Evolutionary conservation across 2,797 vertebrate genomes (phyloP), one percentile per base, ranked within the genome.

Genomic region (Gila robusta): DNA sequence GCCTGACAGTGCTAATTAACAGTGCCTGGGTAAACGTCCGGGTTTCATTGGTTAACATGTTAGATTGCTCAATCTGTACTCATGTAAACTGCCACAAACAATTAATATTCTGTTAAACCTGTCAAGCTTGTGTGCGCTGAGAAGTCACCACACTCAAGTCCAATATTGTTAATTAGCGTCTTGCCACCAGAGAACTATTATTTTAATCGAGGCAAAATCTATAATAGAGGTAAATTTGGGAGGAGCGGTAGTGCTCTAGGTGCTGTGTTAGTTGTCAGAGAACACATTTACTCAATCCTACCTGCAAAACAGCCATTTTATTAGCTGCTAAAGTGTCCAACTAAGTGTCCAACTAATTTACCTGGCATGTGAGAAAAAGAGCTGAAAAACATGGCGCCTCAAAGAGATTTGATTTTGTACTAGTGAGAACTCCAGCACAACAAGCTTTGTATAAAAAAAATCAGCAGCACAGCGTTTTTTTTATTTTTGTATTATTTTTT

Each of bases 1-100:
- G 81, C 11, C 52, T 78, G 86, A 72, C 64, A 47, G 69, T 80
- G 70, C 83, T 88, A 81, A 88, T 88, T 87, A 88, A 85, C 78
- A 37, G 28, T n/a, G 5, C 28, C 28, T 37, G 6, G 52, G 70
- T 78, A 85, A 86, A 77, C 39, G 41, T 71, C 81, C 39, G 32
- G 70, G 41, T 81, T 87, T 76, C 72, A 81, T 52, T 79, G 76
- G 71, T 70, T 86, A 88, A 81, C 82, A 47, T 81, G 80, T 84
- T 85, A 44, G 62, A 66, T 74, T 14, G 41, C 73, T 87, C 76
- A 52, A 32, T 88, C 87, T 87, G 28, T 17, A 70, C 47, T 64
- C 39, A 17, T 73, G 77, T 86, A 81, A 62, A 74, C 70, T 81
- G 78, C 56, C 84, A 81, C 56, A 74, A 74, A 86, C 78, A 86